Evolutionary conservation across 2,888 invertebrate species (phyloP), one percentile per base, ranked within the genome.

Genomic region (Trilocha varians): DNA sequence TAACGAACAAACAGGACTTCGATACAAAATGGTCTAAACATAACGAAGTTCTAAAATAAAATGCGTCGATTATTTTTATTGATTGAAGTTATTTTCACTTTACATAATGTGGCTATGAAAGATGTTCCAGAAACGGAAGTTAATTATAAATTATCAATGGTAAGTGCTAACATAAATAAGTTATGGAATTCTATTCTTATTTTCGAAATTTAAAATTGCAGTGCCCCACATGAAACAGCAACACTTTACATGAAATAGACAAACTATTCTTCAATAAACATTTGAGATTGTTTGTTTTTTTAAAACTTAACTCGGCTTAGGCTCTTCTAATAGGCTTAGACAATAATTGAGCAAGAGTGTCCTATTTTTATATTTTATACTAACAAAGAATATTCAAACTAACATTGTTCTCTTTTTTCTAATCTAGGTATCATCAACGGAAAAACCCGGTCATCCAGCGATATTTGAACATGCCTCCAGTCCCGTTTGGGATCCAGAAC

Each of bases 401-500:
- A n/a, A n/a, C n/a, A n/a, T n/a, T n/a, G n/a, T n/a, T n/a, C n/a
- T n/a, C n/a, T n/a, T n/a, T n/a, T n/a, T n/a, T n/a, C n/a, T 13
- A 2, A 25, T 25, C 15, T 43, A 78, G 79, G 76, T 80, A 15
- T 70, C 78, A 15, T 72, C 75, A 0, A 63, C 62, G 3, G 52
- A 59, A 2, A 55, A 59, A 33, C 65, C 64, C 0, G 58, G 59
- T 2, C 53, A 55, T 11, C 77, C 79, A 0, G 78, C 73, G 1
- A 5, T 72, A 15, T 80, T 78, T 47, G 16, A 25, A 0, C 80
- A 82, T 56, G 78, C 53, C 0, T 75, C 73, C 51, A 79, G 80
- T 36, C 90, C 90, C 0, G 87, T 89, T 45, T 91, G 90, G 90
- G 87, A 89, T 41, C 55, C 69, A 0, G 59, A 62, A 2, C 56